Conservation (phyloP, 2,113 vertebrate genomes). For the Antigone vipio region DNA sequence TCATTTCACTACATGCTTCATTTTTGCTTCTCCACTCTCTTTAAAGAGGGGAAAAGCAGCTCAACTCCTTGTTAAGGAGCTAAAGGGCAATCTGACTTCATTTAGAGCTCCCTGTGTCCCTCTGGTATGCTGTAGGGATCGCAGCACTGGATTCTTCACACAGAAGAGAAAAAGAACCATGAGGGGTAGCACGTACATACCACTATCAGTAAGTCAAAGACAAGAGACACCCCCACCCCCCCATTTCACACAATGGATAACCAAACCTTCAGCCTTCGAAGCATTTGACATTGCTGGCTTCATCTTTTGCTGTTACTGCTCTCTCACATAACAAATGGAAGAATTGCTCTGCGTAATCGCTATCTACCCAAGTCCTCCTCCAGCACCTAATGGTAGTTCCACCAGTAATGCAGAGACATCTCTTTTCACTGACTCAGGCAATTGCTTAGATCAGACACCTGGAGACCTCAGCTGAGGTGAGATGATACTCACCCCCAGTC, state of each 20-base stretch:
- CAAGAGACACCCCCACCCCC: not conserved
- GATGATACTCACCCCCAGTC: not conserved
- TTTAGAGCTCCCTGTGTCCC: not conserved
- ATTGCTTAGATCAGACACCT: not conserved
- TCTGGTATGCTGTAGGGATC: not conserved
- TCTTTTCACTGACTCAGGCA: not conserved
- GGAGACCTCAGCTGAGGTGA: not conserved
- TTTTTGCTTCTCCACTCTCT: not conserved
- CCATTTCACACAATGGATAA: rapidly evolving
- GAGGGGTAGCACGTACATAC: not conserved
- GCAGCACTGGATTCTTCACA: not conserved
- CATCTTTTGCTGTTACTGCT: not conserved
- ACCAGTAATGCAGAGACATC: not conserved
- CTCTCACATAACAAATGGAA: not conserved
- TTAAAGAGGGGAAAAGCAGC: not conserved
- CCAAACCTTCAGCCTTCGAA: not conserved
- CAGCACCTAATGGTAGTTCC: not conserved
- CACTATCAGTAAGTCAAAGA: not conserved
- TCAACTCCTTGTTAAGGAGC: not conserved
- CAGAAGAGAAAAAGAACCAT: not conserved
- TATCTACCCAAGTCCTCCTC: not conserved
- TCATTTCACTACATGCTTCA: not conserved
- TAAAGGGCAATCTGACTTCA: not conserved
- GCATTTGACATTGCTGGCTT: not conserved
- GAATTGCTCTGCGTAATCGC: not conserved